Percentiles rank a stretch among this genome's conserved stretches.
Conservation (phyloP, 2,113 vertebrate genomes). For the Prinia subflava region DNA sequence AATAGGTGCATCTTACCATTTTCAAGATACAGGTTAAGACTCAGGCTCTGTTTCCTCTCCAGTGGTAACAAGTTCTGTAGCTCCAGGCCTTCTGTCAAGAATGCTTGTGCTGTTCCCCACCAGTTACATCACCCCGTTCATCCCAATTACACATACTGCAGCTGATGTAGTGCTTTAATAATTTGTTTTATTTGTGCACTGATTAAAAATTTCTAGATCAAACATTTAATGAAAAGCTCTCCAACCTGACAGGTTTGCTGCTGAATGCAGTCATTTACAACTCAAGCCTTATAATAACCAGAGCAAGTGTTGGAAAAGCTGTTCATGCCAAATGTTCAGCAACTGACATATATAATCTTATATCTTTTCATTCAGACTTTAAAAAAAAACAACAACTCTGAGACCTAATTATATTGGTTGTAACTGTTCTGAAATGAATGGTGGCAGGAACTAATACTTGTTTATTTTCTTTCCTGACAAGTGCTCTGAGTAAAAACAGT, state of each 20-base stretch:
- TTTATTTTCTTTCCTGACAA: constrained; percentile 69
- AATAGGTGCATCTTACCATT: constrained; percentile 23
- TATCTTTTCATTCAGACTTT: constrained; percentile 47
- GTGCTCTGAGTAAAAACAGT: constrained; percentile 55
- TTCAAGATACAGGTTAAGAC: constrained; percentile 28
- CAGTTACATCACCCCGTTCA: constrained; percentile 47
- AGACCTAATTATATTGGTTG: constrained; percentile 46
- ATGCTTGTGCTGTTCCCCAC: constrained; percentile 28
- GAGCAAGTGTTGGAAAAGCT: constrained; percentile 50
- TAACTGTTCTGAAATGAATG: constrained; percentile 59
- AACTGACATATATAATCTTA: constrained; percentile 56
- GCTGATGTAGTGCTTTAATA: constrained; percentile 58
- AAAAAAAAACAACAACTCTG: not conserved
- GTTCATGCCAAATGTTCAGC: constrained; percentile 59
- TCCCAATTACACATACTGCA: constrained; percentile 24
- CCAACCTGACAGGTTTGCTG: constrained; percentile 36
- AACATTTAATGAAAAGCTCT: constrained; percentile 60
- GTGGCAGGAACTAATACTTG: constrained; percentile 58
- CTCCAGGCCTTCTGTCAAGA: constrained; percentile 46
- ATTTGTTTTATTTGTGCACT: constrained; percentile 62
- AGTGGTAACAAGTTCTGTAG: constrained; percentile 50
- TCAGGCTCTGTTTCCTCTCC: constrained; percentile 36
- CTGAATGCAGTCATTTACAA: constrained; percentile 60
- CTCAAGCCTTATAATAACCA: constrained; percentile 54
- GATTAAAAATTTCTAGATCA: constrained; percentile 66